Evolutionary conservation across 2,888 invertebrate species (phyloP), one percentile per base, ranked within the genome.

Genomic region (Tetrapedia diversipes): DNA sequence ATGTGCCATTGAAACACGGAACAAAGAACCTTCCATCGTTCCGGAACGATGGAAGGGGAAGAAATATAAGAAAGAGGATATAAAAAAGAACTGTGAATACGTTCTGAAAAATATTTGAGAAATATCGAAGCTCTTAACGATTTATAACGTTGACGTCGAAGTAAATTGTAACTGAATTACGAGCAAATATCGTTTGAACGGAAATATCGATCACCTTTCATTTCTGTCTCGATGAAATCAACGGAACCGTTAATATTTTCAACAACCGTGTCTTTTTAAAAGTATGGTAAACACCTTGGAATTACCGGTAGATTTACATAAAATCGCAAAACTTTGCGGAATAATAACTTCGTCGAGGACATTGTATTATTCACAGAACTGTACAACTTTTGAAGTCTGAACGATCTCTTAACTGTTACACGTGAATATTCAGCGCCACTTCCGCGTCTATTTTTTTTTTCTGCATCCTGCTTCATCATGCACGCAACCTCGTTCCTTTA

Each of bases 21-120:
- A 74, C 73, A 74, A 64, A 63, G 71, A 51, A 51, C 51, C 49
- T 45, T 74, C 47, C 43, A 64, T 74, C 56, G 57, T 57, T 11
- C 11, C n/a, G 7, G n/a, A 2, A 66, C 16, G 43, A 16, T n/a
- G 10, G 14, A 16, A n/a, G 43, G 32, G 22, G 19, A 29, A n/a
- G 14, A 41, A 56, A 27, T 43, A 51, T 71, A 34, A 49, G 24
- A 22, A 22, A 27, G 32, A 39, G 14, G 4, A 4, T 39, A 45
- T 2, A 11, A 27, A 57, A 24, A 16, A 39, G 16, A 7, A 4
- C 27, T 8, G 4, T 7, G 16, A 27, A 19, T 14, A 3, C 10
- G 4, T 37, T 37, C 11, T 24, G 19, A 54, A 22, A 14, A 14
- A 19, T 22, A n/a, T 8, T 24, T 10, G 27, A 57, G 2, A 32